These are phyloP conservation scores for Amblyjoppa proteus DNA, from an alignment of 2,888 invertebrate species.

Conservation along the genomic window DNA sequence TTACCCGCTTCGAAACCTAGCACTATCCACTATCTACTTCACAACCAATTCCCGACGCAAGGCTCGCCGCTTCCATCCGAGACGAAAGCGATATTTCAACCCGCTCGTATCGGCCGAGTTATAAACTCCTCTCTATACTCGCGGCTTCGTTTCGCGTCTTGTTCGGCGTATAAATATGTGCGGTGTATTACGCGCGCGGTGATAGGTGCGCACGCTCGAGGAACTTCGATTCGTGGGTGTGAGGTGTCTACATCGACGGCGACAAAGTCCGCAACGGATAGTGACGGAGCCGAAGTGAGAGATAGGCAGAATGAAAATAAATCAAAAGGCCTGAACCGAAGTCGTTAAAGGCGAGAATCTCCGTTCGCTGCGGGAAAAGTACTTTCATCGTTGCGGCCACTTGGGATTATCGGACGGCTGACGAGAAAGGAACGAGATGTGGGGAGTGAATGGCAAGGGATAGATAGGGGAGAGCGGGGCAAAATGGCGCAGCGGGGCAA, in stretches of 20 bases:
- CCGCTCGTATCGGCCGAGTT: conserved; percentile 58
- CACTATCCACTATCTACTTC: conserved; percentile 53
- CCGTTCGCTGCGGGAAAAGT: neutral
- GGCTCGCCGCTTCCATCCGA: conserved; percentile 25
- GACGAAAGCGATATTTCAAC: conserved; percentile 63
- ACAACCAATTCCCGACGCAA: neutral
- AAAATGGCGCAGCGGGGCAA: no score
- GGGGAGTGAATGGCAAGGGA: neutral
- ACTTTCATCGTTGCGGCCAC: neutral
- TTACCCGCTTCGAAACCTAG: neutral
- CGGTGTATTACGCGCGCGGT: neutral
- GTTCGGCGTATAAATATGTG: conserved; percentile 30
- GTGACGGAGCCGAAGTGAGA: conserved; percentile 28
- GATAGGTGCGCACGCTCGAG: neutral
- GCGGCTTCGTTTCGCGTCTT: conserved; percentile 40
- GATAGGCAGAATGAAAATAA: no score
- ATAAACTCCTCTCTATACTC: conserved; percentile 52
- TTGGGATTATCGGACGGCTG: conserved; percentile 13
- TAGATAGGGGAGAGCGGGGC: neutral
- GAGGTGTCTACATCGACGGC: neutral
- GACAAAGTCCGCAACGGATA: neutral
- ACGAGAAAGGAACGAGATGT: neutral
- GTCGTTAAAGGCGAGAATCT: neutral
- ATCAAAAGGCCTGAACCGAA: neutral
- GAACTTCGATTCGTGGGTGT: conserved; percentile 28